Evolutionary conservation across 2,888 invertebrate species (phyloP), one percentile per base, ranked within the genome.

Genomic region (Ypsolopha scabrella): DNA sequence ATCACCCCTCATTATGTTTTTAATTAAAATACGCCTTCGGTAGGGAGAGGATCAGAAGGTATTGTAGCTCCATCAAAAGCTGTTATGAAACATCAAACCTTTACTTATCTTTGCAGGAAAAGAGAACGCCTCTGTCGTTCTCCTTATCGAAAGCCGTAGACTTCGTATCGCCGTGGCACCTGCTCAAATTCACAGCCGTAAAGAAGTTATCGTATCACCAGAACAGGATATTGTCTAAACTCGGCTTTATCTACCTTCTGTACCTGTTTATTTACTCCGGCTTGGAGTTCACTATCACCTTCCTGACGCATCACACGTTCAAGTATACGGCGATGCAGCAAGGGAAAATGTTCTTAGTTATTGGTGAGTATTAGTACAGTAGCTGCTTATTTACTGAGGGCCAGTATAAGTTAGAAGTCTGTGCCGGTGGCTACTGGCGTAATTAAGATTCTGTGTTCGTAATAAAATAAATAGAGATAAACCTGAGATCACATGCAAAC

Each of bases 221-320:
- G 70, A 82, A 90, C 56, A 74, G 80, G 60, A 88, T 90, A 57
- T 74, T 96, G 50, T 89, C 89, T 53, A 88, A 83, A 52, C 76
- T 96, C 58, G 95, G 96, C 51, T 68, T 90, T 48, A 90, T 93
- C 45, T 95, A 95, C 75, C 99, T 99, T 75, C 78, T 96, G 8
- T 99, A 97, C 81, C 87, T 98, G 57, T 96, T 98, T 70, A 88
- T 97, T 54, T 98, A 97, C 77, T 98, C 98, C 51, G 99, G 98
- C 2, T 87, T 99, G 53, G 99, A 99, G 80, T 99, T 98, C 72
- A 99, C 99, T 0, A 87, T 99, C 38, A 97, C 98, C 51, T 99
- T 99, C 86, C 88, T 99, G 48, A 97, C 97, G 51, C 98, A 98
- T 83, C 93, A 96, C 65, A 90, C 93, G 41, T 98, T 98, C 74